Evolutionary conservation across 1,140 invertebrate species (phyloP).

Genomic region (Cydia splendana): DNA sequence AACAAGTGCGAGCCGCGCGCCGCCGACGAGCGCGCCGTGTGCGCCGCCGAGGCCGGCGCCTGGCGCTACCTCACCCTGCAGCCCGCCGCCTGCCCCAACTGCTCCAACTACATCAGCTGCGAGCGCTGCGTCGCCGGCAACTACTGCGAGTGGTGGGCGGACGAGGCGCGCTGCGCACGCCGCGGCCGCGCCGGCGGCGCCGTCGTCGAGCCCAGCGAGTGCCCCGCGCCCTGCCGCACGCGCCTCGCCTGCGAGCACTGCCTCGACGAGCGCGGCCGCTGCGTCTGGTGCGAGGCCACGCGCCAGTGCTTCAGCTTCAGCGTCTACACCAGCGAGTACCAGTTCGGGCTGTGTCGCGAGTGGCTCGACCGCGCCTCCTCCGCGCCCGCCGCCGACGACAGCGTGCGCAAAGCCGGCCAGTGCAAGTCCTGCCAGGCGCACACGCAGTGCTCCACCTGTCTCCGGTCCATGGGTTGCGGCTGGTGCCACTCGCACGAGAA

Average conservation of each 20-base stretch:
- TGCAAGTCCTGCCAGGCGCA: conserved; percentile 91
- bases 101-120: conserved; percentile 93
- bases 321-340: conserved; percentile 96
- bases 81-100: conserved; percentile 90
- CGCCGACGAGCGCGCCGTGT: conserved; percentile 83
- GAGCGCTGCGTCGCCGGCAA: conserved; percentile 86
- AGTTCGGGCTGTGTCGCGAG: conserved; percentile 94
- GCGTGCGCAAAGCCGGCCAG: conserved; percentile 77
- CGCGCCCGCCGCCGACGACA: conserved; percentile 66
- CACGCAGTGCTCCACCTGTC: conserved; percentile 89
- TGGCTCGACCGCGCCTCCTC: conserved; percentile 91
- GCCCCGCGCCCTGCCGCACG: conserved; percentile 88
- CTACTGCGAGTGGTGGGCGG: conserved; percentile 93
- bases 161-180: conserved; percentile 91
- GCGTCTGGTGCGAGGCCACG: conserved; percentile 97
- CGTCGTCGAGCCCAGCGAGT: conserved; percentile 81
- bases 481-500: conserved; percentile 96
- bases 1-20: conserved; percentile 83
- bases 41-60: conserved; percentile 78
- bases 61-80: conserved; percentile 91
- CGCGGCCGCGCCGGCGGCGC: conserved; percentile 87
- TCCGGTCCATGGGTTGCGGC: conserved; percentile 92
- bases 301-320: conserved; percentile 96
- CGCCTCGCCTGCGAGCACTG: conserved; percentile 90
- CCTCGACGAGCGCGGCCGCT: conserved; percentile 90